Base-by-base conservation (phyloP, 2,797 vertebrate species). In the Propithecus deckenii region DNA sequence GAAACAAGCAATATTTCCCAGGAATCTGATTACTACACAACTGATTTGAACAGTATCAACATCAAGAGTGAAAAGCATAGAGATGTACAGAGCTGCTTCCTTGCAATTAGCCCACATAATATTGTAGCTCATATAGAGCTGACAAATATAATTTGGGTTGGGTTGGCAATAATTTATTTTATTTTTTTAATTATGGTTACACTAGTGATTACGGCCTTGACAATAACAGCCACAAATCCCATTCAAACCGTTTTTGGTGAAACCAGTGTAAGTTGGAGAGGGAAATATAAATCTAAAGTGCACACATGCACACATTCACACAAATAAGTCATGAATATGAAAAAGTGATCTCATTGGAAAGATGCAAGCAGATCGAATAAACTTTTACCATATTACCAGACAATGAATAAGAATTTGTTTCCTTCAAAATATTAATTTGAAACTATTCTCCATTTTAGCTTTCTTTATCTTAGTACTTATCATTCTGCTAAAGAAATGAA, bases 401-500 rank as follows among this genome's bases (percentile, higher is more conserved):
- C 50, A 92, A 18, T 76, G 9, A 65, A 74, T 74, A 69, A 89
- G 7, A 61, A 52, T 78, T 67, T 92, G 5, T 79, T 94, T 79
- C 43, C 74, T 35, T 72, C 57, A 84, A 78, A 78, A 8, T 46
- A 75, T 32, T 61, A 85, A 91, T 43, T 13, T 72, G 96, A 86
- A 95, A n/a, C 13, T 7, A 23, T 65, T 85, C 41, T 88, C 11
- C 7, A 72, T 46, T 86, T 30, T 46, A 35, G 4, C 1, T 57
- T 85, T 94, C 20, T 80, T 78, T 59, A 71, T 63, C n/a, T 23
- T 65, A 79, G 23, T n/a, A 78, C 22, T 80, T 81, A 67, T n/a
- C 17, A 57, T 84, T 93, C 30, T 91, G 15, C 38, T 75, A 52
- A 93, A 61, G 28, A 87, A 97, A 91, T 50, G 7, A 92, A n/a